Conservation (phyloP, 2,113 vertebrate species). For the Rhodinocichla rosea region DNA sequence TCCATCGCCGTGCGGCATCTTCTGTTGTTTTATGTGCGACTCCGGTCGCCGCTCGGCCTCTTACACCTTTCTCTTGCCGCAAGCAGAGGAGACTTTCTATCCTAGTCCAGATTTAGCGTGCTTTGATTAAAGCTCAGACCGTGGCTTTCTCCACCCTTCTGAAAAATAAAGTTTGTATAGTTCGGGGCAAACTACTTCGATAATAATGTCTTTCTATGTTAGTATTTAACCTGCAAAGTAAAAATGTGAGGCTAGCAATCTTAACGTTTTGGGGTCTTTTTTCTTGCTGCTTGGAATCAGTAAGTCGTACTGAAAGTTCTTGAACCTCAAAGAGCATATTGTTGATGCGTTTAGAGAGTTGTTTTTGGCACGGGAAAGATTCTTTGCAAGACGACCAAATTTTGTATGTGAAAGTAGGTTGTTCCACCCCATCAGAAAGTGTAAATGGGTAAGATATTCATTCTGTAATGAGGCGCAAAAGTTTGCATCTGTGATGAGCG, state of each 20-base stretch:
- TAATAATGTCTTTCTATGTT: background rate
- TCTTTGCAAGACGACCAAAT: background rate
- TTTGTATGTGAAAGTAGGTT: background rate
- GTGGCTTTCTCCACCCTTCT: background rate
- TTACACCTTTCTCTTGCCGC: background rate
- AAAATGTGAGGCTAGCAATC: background rate
- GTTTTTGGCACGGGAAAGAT: accelerated
- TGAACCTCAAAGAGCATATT: background rate
- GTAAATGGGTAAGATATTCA: background rate
- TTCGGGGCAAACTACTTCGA: background rate
- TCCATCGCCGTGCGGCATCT: background rate
- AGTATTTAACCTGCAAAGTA: background rate
- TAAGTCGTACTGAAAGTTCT: background rate
- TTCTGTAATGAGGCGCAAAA: background rate
- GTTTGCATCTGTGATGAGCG: background rate
- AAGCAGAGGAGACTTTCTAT: background rate
- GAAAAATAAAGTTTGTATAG: background rate
- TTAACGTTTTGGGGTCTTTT: accelerated
- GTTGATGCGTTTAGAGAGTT: background rate
- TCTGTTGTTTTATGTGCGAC: background rate
- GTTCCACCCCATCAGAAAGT: too few relatives aligned
- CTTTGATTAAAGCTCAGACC: background rate
- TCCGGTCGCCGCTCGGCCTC: background rate
- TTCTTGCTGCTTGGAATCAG: background rate
- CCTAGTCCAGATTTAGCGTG: background rate